Evolutionary conservation across 2,797 vertebrate species (phyloP), one percentile per base, ranked within the genome.

Genomic region (Ctenochaetus hawaiiensis): DNA sequence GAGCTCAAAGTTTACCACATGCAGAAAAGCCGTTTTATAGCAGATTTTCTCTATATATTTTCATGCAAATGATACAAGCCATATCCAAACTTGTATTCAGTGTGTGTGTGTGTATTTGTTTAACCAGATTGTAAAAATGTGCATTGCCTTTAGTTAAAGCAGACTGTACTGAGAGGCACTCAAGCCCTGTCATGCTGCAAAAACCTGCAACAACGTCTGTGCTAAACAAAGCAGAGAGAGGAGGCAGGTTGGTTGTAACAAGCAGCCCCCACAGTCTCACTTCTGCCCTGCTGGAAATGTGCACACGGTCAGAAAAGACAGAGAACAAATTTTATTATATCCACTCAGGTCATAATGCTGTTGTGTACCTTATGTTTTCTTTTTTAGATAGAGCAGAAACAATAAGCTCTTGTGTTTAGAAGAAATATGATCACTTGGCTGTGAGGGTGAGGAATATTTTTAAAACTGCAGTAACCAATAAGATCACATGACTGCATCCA

Each of bases 261-360:
- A 64, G 65, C 77, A 56, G 83, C 84, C 80, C 72, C 72, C 86
- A 74, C 86, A 82, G 47, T 78, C 77, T 88, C 76, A 77, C 70
- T 77, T 54, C 37, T 58, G 43, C 64, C 75, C 81, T 70, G 60
- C 66, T 72, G 58, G 26, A 30, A 30, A 30, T 30, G 26, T 30
- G 22, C 72, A 8, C 43, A 41, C 26, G 26, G 26, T 30, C 63
- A 65, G 65, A 75, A 70, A 14, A 72, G 49, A 66, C 57, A 20
- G 22, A 8, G 16, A 49, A 17, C 5, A 22, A 16, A 7, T 41
- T 12, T 65, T 6, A 39, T 49, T 22, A 13, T 54, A 8, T 59
- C 54, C 14, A 30, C 70, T 53, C 62, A 12, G 10, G 72, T 39
- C 44, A 17, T 49, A 43, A 51, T 37, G 20, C n/a, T 30, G 45